Conservation (phyloP, 2,797 vertebrate species). For the Sciurus vulgaris region DNA sequence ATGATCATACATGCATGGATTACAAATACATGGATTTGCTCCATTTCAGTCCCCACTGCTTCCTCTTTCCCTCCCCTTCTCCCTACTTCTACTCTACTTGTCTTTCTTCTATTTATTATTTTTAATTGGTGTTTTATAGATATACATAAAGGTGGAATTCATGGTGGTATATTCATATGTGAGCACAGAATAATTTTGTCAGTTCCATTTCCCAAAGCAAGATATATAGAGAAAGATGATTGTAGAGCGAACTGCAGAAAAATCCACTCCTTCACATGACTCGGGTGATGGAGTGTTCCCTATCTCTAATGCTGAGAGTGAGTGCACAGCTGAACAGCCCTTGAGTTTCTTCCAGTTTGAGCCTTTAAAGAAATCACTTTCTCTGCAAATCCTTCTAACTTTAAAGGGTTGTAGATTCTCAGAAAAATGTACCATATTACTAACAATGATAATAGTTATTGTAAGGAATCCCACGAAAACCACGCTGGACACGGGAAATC, state of each 20-base stretch:
- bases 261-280: neutral
- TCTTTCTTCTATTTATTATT: too few relatives aligned
- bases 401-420: conserved; percentile 38
- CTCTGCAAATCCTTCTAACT: neutral
- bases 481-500: too few relatives aligned
- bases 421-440: neutral
- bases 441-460: neutral
- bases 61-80: too few relatives aligned
- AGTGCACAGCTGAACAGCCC: neutral
- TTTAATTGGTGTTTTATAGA: too few relatives aligned
- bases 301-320: neutral
- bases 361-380: neutral
- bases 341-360: neutral
- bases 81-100: too few relatives aligned
- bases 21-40: too few relatives aligned
- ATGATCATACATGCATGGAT: too few relatives aligned
- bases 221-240: neutral
- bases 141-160: too few relatives aligned
- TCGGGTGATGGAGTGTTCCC: neutral
- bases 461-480: too few relatives aligned
- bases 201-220: neutral
- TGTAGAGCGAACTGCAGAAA: neutral
- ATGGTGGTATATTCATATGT: too few relatives aligned
- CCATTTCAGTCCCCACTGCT: too few relatives aligned
- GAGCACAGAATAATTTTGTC: too few relatives aligned